Evolutionary conservation across 2,797 vertebrate genomes (phyloP), one percentile per base, ranked within the genome.

Genomic region (Petrocephalus sullivani): DNA sequence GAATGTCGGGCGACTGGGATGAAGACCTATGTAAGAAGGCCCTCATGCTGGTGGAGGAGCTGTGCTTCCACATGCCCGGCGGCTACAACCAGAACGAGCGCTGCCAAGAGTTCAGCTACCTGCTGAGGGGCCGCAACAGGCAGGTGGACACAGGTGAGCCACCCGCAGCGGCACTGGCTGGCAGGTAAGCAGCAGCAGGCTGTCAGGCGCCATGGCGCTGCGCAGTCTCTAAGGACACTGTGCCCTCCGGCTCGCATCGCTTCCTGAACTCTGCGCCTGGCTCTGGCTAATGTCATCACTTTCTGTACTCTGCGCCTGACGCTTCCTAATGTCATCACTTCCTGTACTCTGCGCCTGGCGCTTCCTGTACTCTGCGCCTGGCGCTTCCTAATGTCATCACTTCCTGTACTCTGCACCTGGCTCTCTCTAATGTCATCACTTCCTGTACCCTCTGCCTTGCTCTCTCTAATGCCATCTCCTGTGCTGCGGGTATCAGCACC

Each of bases 1-100:
- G 94, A 92, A 98, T 98, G 97, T 98, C 97, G 88, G 97, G 97
- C 90, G 97, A 98, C 95, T 97, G 97, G 89, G 97, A 98, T 94
- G 97, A 98, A 94, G 97, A 98, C 90, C 91, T 97, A 93, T 97
- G 97, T 93, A 97, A 97, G 92, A 96, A 96, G 94, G 97, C 96
- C 10, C 94, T 97, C 93, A 93, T 95, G 93, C 89, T 98, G 92
- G 96, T 97, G 94, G 96, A 96, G 33, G 97, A 98, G 91, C 95
- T 98, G 90, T 98, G 97, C 92, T 96, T 96, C 33, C 94, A 95
- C 91, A 95, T 93, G 0, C 93, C 95, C 1, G 94, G 95, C 84
- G 95, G 94, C 3, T 93, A 96, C 87, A 96, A 96, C 91, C 95
- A 96, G 91, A 97, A 93, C 0, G 95, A 97, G 88, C 96, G 95